Conservation (phyloP, 1,140 invertebrate genomes). For the Euwallacea similis region DNA sequence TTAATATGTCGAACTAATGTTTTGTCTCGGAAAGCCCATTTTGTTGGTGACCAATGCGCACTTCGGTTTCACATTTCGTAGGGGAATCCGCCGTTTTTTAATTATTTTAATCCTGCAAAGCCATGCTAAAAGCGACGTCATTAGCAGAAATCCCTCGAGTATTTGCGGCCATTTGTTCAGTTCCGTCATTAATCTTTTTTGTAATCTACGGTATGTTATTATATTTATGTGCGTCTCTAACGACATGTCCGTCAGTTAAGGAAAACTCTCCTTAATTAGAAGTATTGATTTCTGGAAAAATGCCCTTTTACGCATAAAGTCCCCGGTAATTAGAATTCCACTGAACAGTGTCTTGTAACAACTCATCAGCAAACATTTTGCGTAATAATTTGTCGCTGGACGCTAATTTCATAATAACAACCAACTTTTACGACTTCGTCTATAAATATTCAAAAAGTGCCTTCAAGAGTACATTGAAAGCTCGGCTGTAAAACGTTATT, state of each 20-base stretch:
- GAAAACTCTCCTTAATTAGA: not conserved
- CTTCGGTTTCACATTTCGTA: not conserved
- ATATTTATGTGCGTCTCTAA: not conserved
- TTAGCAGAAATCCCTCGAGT: constrained; percentile 14
- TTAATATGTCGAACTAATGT: too few species aligned
- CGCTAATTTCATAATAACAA: constrained; percentile 14
- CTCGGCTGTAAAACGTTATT: constrained; percentile 13
- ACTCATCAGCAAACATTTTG: constrained; percentile 3
- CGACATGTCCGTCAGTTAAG: not conserved
- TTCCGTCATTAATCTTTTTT: constrained; percentile 10
- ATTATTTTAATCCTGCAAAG: constrained; percentile 13
- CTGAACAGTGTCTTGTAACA: constrained; percentile 4
- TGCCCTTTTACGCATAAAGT: not conserved
- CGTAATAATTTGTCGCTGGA: constrained; percentile 14
- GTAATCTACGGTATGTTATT: not conserved
- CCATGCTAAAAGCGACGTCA: constrained; percentile 10
- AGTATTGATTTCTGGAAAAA: too few species aligned
- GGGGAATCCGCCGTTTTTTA: constrained; percentile 6
- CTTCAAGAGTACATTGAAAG: constrained; percentile 15
- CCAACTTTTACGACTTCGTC: not conserved
- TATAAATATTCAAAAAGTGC: constrained; percentile 20
- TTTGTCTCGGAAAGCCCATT: too few species aligned
- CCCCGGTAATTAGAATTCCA: not conserved
- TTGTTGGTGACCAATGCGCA: too few species aligned
- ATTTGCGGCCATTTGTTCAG: constrained; percentile 4